These are phyloP conservation scores for Chloroceryle aenea DNA, from an alignment of 2,113 vertebrate species.

Conservation along the genomic window DNA sequence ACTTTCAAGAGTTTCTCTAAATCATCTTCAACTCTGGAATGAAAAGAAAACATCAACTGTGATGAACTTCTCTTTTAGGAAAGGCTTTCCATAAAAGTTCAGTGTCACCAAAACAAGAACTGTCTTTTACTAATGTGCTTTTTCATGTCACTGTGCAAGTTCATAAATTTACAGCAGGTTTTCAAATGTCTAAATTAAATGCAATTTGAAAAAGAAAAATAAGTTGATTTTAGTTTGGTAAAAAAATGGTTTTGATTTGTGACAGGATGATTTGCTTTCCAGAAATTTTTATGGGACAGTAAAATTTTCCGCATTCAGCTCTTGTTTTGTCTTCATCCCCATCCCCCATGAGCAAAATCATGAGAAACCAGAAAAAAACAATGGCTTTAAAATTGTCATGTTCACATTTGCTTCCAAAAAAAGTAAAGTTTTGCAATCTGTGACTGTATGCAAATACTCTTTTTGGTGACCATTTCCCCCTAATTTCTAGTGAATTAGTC, in stretches of 20 bases:
- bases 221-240: background rate
- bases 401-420: background rate
- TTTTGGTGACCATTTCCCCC: background rate
- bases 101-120: background rate
- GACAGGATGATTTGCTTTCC: background rate
- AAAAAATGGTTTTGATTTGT: background rate
- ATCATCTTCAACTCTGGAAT: constrained; percentile 83
- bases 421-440: background rate
- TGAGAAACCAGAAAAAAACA: background rate
- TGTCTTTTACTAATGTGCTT: background rate
- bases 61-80: background rate
- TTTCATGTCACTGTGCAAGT: background rate
- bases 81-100: background rate
- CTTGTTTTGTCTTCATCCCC: background rate
- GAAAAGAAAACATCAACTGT: constrained; percentile 1
- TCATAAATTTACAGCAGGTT: background rate
- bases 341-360: background rate
- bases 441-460: background rate
- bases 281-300: background rate
- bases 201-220: background rate
- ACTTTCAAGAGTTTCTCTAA: constrained; percentile 82
- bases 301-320: background rate
- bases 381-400: background rate
- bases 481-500: background rate
- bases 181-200: background rate